Percentiles rank a stretch among this genome's conserved stretches.
These are phyloP conservation scores for Anthophora plumipes DNA, from an alignment of 2,888 invertebrate species.

Conservation along the genomic window DNA sequence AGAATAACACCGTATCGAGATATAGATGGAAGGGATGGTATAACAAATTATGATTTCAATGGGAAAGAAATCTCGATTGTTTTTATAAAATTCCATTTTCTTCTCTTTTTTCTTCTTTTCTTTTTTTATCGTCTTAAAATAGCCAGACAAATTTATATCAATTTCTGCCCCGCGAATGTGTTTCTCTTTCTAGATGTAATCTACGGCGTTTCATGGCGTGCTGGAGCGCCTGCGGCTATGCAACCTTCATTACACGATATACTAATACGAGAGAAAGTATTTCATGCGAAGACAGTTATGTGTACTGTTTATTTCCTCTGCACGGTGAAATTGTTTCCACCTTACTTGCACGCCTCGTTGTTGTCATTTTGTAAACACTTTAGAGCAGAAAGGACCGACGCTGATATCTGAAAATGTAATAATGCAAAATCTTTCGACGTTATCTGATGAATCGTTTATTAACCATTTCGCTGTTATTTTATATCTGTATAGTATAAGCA, in stretches of 20 bases:
- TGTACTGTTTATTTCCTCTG: constrained; percentile 6
- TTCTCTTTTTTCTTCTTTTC: constrained; percentile 1
- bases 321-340: constrained; percentile 3
- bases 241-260: constrained; percentile 29
- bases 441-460: neutral
- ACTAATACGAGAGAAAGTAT: constrained; percentile 31
- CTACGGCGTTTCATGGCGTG: constrained; percentile 1
- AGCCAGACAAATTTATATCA: constrained; percentile 38
- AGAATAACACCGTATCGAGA: too few relatives aligned
- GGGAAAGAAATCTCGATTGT: too few relatives aligned
- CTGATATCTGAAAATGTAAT: too few relatives aligned
- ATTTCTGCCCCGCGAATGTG: constrained; percentile 14
- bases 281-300: constrained; percentile 24
- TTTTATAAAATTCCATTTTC: too few relatives aligned
- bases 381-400: too few relatives aligned
- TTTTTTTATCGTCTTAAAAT: neutral
- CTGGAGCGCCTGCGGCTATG: constrained; percentile 16
- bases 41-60: neutral
- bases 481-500: neutral
- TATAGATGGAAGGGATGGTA: neutral
- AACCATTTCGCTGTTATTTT: neutral
- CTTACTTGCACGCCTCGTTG: neutral
- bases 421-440: too few relatives aligned
- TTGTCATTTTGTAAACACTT: too few relatives aligned
- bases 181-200: constrained; percentile 26